Evolutionary conservation across 1,140 invertebrate genomes (phyloP), one percentile per base, ranked within the genome.

Genomic region (Antheraea pernyi): DNA sequence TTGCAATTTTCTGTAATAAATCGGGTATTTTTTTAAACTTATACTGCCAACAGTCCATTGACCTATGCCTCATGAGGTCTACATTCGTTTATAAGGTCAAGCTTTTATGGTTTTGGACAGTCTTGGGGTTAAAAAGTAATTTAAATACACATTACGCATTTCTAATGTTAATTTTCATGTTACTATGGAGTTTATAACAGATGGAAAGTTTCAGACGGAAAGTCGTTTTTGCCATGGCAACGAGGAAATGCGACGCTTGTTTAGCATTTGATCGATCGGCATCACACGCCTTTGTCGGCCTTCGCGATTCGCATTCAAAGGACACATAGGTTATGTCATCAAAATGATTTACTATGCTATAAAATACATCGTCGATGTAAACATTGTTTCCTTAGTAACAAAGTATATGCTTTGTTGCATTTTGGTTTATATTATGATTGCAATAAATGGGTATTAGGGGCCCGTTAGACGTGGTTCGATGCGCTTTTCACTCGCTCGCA

Each of bases 401-500:
- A 13, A 53, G 5, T 53, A n/a, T 16, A 11, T 53, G 7, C 16
- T 16, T 53, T 53, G 46, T 53, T 53, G 0, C 46, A 16, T 42
- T 42, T 3, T 42, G 16, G 46, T 53, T 16, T 53, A 16, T 53
- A 13, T n/a, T 53, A n/a, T 53, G 10, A 0, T 16, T 53, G 11
- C 2, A 53, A 1, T 53, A 13, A 53, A 13, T 6, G 11, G 16
- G 16, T 53, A 13, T 30, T 30, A 13, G 16, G 60, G 60, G 6
- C n/a, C 36, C 7, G 18, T 30, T 30, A 37, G 8, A 42, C 11
- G 18, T 59, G 48, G 60, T 63, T 46, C 65, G 77, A 71, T 82
- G 78, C 74, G 76, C 74, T 78, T 75, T 79, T 73, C 66, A 67
- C 64, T 13, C 61, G 48, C 69, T 73, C 73, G 75, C 74, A 69